Percentiles rank a stretch among this genome's conserved stretches.
These are phyloP conservation scores for Dunckerocampus dactyliophorus DNA, from an alignment of 2,113 vertebrate genomes.

Conservation along the genomic window DNA sequence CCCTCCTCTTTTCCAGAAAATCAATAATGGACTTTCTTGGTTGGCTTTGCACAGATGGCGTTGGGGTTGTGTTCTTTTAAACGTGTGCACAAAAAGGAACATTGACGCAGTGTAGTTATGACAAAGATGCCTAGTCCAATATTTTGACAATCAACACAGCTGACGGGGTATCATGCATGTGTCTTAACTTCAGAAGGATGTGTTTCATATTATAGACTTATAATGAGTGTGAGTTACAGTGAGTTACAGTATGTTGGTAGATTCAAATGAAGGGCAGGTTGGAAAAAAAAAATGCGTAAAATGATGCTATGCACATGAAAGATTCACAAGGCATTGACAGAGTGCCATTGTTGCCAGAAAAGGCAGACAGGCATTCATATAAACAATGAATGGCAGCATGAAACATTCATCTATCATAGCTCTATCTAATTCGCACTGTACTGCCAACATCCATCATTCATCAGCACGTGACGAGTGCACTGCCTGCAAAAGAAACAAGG, in stretches of 20 bases:
- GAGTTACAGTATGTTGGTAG: too few species aligned
- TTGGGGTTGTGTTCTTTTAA: conserved; percentile 22
- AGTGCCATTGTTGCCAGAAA: conserved; percentile 22
- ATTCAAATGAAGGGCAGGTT: background rate
- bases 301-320: conserved; percentile 24
- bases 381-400: conserved; percentile 39
- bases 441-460: conserved; percentile 47
- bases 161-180: background rate
- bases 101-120: too few species aligned
- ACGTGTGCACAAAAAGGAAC: background rate
- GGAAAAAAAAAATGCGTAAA: background rate
- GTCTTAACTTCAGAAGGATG: background rate
- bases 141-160: background rate
- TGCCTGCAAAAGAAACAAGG: conserved; percentile 17
- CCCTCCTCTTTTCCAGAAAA: conserved; percentile 55
- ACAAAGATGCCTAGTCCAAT: background rate
- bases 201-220: background rate
- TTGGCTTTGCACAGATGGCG: conserved; percentile 42
- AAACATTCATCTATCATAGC: conserved; percentile 53
- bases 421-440: conserved; percentile 42
- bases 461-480: conserved; percentile 27
- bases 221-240: conserved; percentile 4
- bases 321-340: conserved; percentile 16
- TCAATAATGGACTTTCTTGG: conserved; percentile 51
- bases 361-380: conserved; percentile 25